Base-by-base conservation (phyloP, 1,140 invertebrate genomes). In the Drosophila quadrilineata region DNA sequence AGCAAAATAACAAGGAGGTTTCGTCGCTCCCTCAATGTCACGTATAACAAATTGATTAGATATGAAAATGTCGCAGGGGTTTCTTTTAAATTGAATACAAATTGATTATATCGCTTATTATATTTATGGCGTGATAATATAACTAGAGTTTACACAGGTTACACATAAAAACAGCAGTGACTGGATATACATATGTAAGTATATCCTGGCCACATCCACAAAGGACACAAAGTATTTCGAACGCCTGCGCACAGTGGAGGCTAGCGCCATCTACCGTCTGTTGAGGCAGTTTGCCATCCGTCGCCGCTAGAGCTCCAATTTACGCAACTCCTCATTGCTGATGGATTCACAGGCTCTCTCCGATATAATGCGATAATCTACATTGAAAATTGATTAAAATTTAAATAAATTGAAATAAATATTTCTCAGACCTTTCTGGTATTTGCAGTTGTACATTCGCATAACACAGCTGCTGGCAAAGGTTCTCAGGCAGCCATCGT, bases 401-500 rank as follows among this genome's bases (percentile, higher is more conserved):
- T 21, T 9, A 28, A 19, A n/a, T n/a, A n/a, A 17, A 2, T 19
- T 10, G 5, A 16, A 14, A 4, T n/a, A 8, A 38, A 24, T n/a
- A 40, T 9, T 14, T 21, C 3, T 35, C 70, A 63, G 22, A 84
- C 77, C 53, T 24, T 73, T 85, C 24, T 79, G 64, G 29, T 84
- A 84, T 22, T 84, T 84, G 53, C 77, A 84, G 50, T 84, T 84
- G 10, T 84, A 84, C 19, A 84, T 84, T 4, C 60, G 53, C 77
- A 84, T 67, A 2, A 84, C 74, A 56, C 77, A 84, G 10, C 56
- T 74, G 36, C 66, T 84, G 17, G 77, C 65, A 49, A 84, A 84
- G 0, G 65, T 74, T 8, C 77, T 56, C 4, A 84, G 28, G 16
- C 70, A 85, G 1, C 77, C 79, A 10, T 84, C 60, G 17, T 85